These are phyloP conservation scores for Ctenicera cuprea DNA, from an alignment of 2,888 invertebrate genomes.

Conservation along the genomic window DNA sequence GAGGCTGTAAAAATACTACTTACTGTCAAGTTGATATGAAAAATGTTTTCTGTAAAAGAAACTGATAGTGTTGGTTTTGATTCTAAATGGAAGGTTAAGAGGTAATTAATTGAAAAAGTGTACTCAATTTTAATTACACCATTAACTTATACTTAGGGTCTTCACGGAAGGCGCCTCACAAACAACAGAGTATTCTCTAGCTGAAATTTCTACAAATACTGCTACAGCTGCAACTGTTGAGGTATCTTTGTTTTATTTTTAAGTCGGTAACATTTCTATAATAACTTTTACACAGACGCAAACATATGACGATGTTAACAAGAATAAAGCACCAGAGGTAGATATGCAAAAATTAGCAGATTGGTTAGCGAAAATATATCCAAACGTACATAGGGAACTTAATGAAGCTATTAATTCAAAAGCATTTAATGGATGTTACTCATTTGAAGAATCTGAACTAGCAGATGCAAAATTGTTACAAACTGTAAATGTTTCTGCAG, in stretches of 20 bases:
- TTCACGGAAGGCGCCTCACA: slow-evolving; percentile 62
- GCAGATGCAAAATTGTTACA: slow-evolving; percentile 65
- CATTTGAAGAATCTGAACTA: slow-evolving; percentile 59
- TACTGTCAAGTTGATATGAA: not conserved
- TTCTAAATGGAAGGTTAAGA: slow-evolving; percentile 71
- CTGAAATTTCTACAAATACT: slow-evolving; percentile 65
- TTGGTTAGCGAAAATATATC: slow-evolving; percentile 73
- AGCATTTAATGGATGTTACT: slow-evolving; percentile 65
- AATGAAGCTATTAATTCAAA: slow-evolving; percentile 67
- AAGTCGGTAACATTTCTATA: not conserved
- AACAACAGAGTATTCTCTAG: slow-evolving; percentile 63
- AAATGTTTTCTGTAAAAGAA: slow-evolving; percentile 71
- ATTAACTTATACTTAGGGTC: slow-evolving; percentile 59
- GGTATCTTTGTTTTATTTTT: slow-evolving; percentile 52
- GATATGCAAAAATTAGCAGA: slow-evolving; percentile 72
- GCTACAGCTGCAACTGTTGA: slow-evolving; percentile 64
- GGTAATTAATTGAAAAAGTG: slow-evolving; percentile 58
- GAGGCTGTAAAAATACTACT: not conserved
- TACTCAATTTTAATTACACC: not conserved
- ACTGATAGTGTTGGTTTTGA: slow-evolving; percentile 73
- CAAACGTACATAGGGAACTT: slow-evolving; percentile 72
- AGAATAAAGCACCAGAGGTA: slow-evolving; percentile 58
- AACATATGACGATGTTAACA: slow-evolving; percentile 65
- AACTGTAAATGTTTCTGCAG: slow-evolving; percentile 58
- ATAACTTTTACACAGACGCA: slow-evolving; percentile 65